Base-by-base conservation (phyloP, 1,140 invertebrate genomes). In the Achatina immaculata region DNA sequence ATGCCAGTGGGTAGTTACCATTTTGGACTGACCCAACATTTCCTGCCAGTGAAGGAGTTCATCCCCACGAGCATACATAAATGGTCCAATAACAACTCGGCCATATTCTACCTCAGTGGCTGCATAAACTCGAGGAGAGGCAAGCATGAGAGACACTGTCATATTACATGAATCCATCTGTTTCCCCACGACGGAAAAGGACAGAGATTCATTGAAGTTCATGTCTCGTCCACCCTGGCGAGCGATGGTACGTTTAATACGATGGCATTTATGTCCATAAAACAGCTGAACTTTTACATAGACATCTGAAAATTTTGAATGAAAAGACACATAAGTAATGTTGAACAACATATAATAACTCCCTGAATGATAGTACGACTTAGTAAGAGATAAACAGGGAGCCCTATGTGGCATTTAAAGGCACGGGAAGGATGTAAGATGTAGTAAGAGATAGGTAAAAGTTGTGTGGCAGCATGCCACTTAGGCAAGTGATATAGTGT, bases 11-110 rank as follows among this genome's bases (percentile, higher is more conserved):
- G 84, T 83, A 0, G 87, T 75, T 2, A 85, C 43, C 16, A 78
- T 80, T 48, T 87, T 84, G 14, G 89, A 86, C 48, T 90, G 86
- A 11, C 86, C 81, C 36, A 88, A 34, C 88, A 90, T 90, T 71
- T 91, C 90, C 79, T 91, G 90, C 91, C 90, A 91, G 77, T 91
- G 91, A 21, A 88, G 78, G 14, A 91, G 84, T 42, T 88, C 89
- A 38, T 90, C 88, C 6, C 91, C 90, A 21, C 90, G 83, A 1
- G 90, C 88, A 77, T 88, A 91, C 90, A 91, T 90, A 72, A 90
- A 91, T 1, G 90, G 87, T 21, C 91, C 91, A 31, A 91, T 73
- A 14, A 86, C 82, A n/a, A 88, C 82, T 36, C 84, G 83, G 19
- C 88, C 89, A 73, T 89, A 88, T 34, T 89, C 86, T 43, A 86